Conservation (phyloP, 2,888 invertebrate genomes). For the Linnaemya vulpina region DNA sequence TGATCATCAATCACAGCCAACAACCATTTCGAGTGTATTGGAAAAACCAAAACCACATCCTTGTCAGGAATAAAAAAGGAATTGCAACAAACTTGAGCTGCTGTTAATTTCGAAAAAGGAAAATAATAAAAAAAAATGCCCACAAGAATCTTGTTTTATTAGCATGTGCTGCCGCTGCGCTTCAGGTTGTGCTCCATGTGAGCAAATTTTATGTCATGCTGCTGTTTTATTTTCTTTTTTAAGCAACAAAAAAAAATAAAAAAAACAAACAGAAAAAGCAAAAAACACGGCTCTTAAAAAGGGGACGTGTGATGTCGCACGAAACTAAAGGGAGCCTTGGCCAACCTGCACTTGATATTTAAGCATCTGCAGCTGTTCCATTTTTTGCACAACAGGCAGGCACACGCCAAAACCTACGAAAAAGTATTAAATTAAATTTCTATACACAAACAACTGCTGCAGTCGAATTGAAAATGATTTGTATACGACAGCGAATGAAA, state of each 20-base stretch:
- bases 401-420: slow-evolving; percentile 65
- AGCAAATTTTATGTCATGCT: slow-evolving; percentile 38
- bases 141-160: slow-evolving; percentile 26
- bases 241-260: background rate
- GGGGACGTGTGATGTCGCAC: slow-evolving; percentile 58
- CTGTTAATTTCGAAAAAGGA: background rate
- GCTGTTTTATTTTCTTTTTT: background rate
- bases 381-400: slow-evolving; percentile 59
- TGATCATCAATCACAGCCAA: too few species aligned
- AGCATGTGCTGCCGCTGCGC: slow-evolving; percentile 45
- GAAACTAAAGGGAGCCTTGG: slow-evolving; percentile 28
- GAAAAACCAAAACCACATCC: too few species aligned
- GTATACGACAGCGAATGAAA: background rate
- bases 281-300: slow-evolving; percentile 9
- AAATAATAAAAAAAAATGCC: background rate
- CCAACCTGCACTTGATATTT: slow-evolving; percentile 10
- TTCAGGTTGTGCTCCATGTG: background rate
- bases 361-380: slow-evolving; percentile 66
- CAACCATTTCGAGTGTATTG: too few species aligned
- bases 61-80: too few species aligned
- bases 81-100: background rate
- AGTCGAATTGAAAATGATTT: slow-evolving; percentile 49
- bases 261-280: too few species aligned
- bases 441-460: background rate
- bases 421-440: slow-evolving; percentile 16